Percentiles rank a stretch among this genome's conserved stretches.
Conservation (phyloP, 1,140 invertebrate species). For the Chymomyza costata region DNA sequence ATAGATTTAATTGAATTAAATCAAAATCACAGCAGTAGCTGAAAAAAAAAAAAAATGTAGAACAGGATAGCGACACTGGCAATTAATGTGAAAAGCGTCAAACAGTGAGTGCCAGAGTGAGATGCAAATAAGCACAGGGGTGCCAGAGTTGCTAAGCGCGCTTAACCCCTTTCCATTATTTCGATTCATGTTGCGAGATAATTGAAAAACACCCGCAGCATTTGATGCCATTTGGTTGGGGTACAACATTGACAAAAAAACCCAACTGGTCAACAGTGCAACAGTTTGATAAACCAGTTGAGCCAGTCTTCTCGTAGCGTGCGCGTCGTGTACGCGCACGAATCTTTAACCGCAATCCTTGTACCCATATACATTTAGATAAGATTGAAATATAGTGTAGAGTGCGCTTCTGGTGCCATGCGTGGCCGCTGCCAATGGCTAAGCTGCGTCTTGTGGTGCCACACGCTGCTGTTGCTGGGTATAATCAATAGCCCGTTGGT, state of each 20-base stretch:
- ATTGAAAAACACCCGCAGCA: no score
- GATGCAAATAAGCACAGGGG: no score
- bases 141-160: no score
- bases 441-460: slow-evolving; percentile 5
- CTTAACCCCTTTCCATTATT: no score
- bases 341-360: slow-evolving; percentile 18
- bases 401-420: slow-evolving; percentile 5
- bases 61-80: slow-evolving; percentile 5
- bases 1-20: slow-evolving; percentile 69
- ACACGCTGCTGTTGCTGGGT: slow-evolving; percentile 11
- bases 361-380: not conserved
- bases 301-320: slow-evolving; percentile 56
- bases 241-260: slow-evolving; percentile 13
- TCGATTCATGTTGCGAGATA: no score
- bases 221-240: slow-evolving; percentile 6
- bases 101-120: no score
- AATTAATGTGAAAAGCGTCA: slow-evolving; percentile 9
- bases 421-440: slow-evolving; percentile 6
- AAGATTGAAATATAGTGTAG: no score
- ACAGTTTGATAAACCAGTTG: slow-evolving; percentile 44
- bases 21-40: slow-evolving; percentile 33
- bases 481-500: slow-evolving; percentile 4
- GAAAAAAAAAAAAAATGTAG: no score
- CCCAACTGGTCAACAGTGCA: slow-evolving; percentile 19
- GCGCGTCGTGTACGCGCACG: slow-evolving; percentile 55